phyloP scores from a whole-genome alignment of 37 sponge, comb jelly and placozoan genomes.

The Petrosia ficiformis region DNA sequence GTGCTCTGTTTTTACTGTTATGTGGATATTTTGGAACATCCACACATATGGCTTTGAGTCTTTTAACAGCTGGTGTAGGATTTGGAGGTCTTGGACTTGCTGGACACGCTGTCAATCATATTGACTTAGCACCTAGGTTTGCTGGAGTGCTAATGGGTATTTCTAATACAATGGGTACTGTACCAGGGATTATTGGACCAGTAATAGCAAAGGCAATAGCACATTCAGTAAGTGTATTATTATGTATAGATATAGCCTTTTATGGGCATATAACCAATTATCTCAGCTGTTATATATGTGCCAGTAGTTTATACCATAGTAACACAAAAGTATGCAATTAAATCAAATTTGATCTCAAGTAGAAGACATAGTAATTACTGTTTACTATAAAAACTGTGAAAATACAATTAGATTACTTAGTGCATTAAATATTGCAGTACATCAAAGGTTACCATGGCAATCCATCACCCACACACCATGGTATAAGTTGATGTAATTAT shows the following conservation, averaged over 20 bases:
- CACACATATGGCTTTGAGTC: conserved; percentile 23
- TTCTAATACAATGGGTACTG: conserved; percentile 69
- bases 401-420: no score
- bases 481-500: no score
- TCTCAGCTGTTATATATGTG: no score
- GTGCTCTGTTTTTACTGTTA: conserved; percentile 64
- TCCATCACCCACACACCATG: no score
- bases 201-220: conserved; percentile 74
- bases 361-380: no score
- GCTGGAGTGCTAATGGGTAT: conserved; percentile 91
- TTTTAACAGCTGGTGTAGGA: conserved; percentile 67
- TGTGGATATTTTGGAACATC: conserved; percentile 74
- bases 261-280: no score
- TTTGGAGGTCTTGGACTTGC: conserved; percentile 40
- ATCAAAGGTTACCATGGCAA: no score
- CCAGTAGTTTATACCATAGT: no score
- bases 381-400: no score
- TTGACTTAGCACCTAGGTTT: conserved; percentile 84
- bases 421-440: no score
- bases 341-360: conserved; percentile 27
- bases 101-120: conserved; percentile 65
- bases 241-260: no score
- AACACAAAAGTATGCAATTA: no score
- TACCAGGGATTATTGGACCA: conserved; percentile 85
- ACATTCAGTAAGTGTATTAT: conserved; percentile 30